These are phyloP conservation scores for Halocaridina rubra DNA, from an alignment of 2,888 invertebrate genomes.

Conservation along the genomic window DNA sequence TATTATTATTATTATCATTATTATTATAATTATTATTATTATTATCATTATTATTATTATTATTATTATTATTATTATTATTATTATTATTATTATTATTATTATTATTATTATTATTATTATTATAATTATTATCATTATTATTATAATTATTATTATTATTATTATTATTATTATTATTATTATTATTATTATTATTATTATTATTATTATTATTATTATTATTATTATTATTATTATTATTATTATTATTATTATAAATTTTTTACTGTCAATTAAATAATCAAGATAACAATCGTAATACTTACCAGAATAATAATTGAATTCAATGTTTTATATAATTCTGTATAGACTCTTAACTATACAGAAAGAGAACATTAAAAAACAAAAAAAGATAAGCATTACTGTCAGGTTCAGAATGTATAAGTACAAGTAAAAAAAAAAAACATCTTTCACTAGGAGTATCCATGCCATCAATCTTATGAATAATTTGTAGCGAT, in stretches of 20 bases:
- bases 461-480: too few species aligned
- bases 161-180: neutral
- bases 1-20: neutral
- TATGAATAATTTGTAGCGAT: too few species aligned
- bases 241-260: slow-evolving; percentile 9
- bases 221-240: neutral
- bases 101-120: slow-evolving; percentile 13
- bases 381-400: too few species aligned
- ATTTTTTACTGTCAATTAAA: neutral
- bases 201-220: neutral
- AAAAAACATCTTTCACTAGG: too few species aligned
- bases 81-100: slow-evolving; percentile 1
- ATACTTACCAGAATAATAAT: neutral
- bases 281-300: neutral
- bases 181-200: neutral
- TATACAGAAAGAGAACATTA: too few species aligned
- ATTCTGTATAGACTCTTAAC: too few species aligned
- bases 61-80: slow-evolving; percentile 16
- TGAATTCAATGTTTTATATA: neutral
- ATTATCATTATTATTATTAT: slow-evolving; percentile 16
- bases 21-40: slow-evolving; percentile 10
- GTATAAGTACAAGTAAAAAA: too few species aligned
- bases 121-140: slow-evolving; percentile 7
- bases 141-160: slow-evolving; percentile 13
- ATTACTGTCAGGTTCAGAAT: too few species aligned